phyloP scores from a whole-genome alignment of 2,888 invertebrate genomes.

The Machimus atricapillus region DNA sequence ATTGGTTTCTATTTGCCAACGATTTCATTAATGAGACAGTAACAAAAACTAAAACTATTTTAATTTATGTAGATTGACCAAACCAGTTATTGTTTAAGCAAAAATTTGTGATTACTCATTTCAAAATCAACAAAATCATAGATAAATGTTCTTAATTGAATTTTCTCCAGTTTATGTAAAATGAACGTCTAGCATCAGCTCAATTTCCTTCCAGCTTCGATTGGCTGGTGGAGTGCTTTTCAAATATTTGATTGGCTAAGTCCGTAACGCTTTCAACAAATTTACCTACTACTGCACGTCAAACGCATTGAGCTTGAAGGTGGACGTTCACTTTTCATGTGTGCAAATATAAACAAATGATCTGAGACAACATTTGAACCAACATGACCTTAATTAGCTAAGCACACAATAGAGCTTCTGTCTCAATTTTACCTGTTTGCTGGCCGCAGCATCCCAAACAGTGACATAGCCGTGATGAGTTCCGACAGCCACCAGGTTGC shows the following conservation, averaged over 20 bases:
- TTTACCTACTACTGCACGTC: background rate
- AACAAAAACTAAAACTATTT: no score
- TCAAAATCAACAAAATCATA: background rate
- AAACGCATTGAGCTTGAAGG: background rate
- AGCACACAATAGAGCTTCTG: background rate
- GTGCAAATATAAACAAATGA: constrained; percentile 13
- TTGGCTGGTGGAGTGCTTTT: background rate
- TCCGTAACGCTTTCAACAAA: constrained; percentile 21
- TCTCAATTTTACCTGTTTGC: constrained; percentile 72
- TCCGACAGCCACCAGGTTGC: constrained; percentile 95
- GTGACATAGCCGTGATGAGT: constrained; percentile 97
- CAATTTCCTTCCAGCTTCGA: background rate
- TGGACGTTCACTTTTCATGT: background rate
- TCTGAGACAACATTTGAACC: background rate
- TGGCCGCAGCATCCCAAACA: constrained; percentile 96
- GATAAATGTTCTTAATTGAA: background rate
- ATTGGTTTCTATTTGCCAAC: no score
- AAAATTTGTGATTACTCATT: background rate
- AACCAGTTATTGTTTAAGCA: background rate
- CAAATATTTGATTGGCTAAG: background rate
- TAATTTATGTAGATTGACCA: no score
- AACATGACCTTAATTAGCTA: constrained; percentile 17
- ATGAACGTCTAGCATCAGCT: background rate
- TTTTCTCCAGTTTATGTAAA: background rate
- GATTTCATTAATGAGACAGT: no score